Conservation (phyloP, 2,888 invertebrate genomes). For the Eupithecia abbreviata region DNA sequence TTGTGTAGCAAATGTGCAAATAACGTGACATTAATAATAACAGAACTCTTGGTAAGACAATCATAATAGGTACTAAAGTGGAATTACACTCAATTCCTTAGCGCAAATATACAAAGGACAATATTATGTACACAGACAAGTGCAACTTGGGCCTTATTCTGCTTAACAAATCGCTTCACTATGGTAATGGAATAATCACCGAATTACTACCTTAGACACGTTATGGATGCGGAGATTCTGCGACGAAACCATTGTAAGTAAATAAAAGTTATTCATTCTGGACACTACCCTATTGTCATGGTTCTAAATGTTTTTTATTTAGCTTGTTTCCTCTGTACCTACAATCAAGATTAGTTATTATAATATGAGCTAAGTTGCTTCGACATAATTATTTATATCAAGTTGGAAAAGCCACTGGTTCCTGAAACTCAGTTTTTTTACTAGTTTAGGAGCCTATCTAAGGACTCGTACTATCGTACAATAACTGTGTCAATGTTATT, state of each 20-base stretch:
- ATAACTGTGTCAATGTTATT: too few species aligned
- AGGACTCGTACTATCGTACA: too few species aligned
- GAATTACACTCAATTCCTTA: constrained; percentile 51
- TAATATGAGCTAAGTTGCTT: too few species aligned
- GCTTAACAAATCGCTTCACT: background rate
- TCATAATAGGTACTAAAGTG: constrained; percentile 54
- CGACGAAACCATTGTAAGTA: background rate
- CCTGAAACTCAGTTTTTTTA: too few species aligned
- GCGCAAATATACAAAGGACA: background rate
- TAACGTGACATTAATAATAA: constrained; percentile 67
- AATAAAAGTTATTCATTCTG: too few species aligned
- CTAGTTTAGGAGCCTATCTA: too few species aligned
- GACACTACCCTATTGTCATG: too few species aligned
- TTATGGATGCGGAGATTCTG: background rate
- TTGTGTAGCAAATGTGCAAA: constrained; percentile 81
- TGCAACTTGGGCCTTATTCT: background rate
- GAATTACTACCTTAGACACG: background rate
- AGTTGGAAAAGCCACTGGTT: too few species aligned
- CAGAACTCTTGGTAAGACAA: constrained; percentile 61
- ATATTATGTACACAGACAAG: background rate
- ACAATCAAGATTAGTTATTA: too few species aligned
- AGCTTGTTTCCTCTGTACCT: too few species aligned
- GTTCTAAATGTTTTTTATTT: too few species aligned
- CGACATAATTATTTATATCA: too few species aligned
- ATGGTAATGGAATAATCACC: background rate